Percentiles rank a stretch among this genome's conserved stretches.
Evolutionary conservation across 2,888 invertebrate genomes (phyloP).

Genomic region (Tubulanus polymorphus): DNA sequence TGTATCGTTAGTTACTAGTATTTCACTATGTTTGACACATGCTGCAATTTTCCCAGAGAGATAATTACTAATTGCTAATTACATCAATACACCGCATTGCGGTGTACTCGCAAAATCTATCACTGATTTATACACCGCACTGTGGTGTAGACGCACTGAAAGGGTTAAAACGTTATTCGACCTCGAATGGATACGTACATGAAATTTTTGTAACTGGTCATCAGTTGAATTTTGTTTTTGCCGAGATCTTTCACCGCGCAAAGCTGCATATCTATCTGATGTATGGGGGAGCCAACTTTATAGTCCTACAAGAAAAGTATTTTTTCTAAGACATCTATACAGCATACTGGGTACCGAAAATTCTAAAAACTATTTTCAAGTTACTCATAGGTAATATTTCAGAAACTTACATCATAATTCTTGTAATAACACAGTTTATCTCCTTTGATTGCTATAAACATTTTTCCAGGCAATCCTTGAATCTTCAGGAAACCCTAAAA

Average conservation of each 20-base stretch:
- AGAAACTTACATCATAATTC: slow-evolving; percentile 33
- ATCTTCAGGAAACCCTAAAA: slow-evolving; percentile 43
- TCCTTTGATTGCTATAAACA: slow-evolving; percentile 40
- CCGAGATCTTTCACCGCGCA: slow-evolving; percentile 44
- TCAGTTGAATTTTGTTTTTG: slow-evolving; percentile 39
- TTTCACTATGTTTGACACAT: too few species aligned
- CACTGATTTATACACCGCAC: too few species aligned
- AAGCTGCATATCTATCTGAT: slow-evolving; percentile 46
- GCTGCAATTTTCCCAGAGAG: too few species aligned
- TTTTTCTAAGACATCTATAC: not conserved
- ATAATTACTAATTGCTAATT: too few species aligned
- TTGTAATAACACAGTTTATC: slow-evolving; percentile 45
- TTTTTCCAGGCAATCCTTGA: slow-evolving; percentile 32
- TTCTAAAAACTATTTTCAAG: not conserved
- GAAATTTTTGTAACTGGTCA: slow-evolving; percentile 35
- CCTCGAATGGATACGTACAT: too few species aligned
- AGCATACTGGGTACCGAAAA: not conserved
- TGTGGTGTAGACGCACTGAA: too few species aligned
- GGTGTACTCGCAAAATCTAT: too few species aligned
- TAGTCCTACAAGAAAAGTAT: slow-evolving; percentile 38
- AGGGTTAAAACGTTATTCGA: too few species aligned
- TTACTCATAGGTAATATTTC: not conserved
- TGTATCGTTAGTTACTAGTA: too few species aligned
- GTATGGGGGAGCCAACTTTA: slow-evolving; percentile 40
- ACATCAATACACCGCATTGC: too few species aligned